phyloP scores from a whole-genome alignment of 2,797 vertebrate genomes.

The Echiichthys vipera region DNA sequence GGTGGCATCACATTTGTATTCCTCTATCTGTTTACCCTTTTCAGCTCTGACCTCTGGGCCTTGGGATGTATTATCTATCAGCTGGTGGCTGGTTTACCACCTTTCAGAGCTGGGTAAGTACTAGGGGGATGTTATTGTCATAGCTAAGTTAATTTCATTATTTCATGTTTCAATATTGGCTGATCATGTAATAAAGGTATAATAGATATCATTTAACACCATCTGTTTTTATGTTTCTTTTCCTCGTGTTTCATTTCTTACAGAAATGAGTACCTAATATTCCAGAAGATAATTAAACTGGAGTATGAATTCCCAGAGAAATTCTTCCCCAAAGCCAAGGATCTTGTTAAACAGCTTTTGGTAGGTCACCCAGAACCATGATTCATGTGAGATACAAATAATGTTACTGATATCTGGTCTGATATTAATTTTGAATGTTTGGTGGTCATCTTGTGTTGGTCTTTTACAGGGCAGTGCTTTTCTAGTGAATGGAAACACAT shows the following conservation, averaged over 20 bases:
- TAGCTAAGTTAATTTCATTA: constrained; percentile 4
- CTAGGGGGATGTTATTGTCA: background rate
- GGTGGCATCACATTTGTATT: background rate
- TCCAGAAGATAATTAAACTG: constrained; percentile 99
- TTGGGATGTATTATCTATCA: constrained; percentile 99
- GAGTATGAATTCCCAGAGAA: constrained; percentile 99
- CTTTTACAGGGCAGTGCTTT: constrained; percentile 1
- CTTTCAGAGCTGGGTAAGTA: constrained; percentile 97
- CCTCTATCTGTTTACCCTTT: constrained; percentile 22
- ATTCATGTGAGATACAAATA: background rate
- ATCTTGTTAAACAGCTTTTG: constrained; percentile 96
- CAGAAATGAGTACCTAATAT: constrained; percentile 99
- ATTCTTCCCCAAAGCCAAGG: constrained; percentile 99
- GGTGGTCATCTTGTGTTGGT: background rate
- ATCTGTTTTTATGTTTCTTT: background rate
- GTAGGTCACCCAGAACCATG: constrained; percentile 79
- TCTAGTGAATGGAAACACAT: background rate
- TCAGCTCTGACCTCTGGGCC: constrained; percentile 98
- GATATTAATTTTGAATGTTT: background rate
- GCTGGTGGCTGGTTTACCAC: constrained; percentile 97
- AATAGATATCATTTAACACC: no score
- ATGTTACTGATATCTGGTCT: background rate
- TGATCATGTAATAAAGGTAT: background rate
- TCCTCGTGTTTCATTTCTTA: constrained; percentile 23
- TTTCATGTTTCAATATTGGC: background rate